These are phyloP conservation scores for Gavia stellata DNA, from an alignment of 2,113 vertebrate genomes.

Conservation along the genomic window DNA sequence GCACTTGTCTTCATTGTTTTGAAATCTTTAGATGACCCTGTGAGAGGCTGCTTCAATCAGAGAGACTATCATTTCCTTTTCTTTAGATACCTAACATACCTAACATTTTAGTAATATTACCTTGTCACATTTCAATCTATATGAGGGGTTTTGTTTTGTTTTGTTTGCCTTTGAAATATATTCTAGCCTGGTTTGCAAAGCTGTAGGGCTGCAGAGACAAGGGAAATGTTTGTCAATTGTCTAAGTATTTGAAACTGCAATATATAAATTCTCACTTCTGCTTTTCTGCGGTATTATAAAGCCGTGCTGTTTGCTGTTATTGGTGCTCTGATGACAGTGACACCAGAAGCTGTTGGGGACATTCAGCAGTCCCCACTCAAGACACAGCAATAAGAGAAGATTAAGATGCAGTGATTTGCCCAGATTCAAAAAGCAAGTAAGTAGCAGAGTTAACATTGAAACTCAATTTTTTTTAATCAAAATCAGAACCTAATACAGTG, in stretches of 20 bases:
- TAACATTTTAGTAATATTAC: not conserved
- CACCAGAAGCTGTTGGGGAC: not conserved
- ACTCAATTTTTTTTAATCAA: not conserved
- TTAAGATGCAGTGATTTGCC: not conserved
- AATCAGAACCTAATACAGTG: not conserved
- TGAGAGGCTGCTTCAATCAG: constrained; percentile 1
- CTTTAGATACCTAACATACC: not conserved
- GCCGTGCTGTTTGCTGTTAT: not conserved
- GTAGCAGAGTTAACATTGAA: not conserved
- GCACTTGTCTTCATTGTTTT: constrained; percentile 23
- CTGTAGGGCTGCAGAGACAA: not conserved
- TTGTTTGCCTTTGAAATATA: not conserved
- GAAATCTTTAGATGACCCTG: constrained; percentile 16
- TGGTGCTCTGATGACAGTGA: not conserved
- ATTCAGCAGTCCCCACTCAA: not conserved
- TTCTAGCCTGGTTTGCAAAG: not conserved
- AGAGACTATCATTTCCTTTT: not conserved
- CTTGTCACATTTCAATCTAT: constrained; percentile 7
- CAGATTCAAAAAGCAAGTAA: not conserved
- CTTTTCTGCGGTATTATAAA: not conserved
- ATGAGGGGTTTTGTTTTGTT: not conserved
- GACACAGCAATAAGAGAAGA: not conserved
- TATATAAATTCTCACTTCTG: not conserved
- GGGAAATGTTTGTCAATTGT: not conserved
- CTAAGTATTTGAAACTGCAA: not conserved